phyloP scores from a whole-genome alignment of 2,113 vertebrate genomes.

The Heterocephalus glaber region DNA sequence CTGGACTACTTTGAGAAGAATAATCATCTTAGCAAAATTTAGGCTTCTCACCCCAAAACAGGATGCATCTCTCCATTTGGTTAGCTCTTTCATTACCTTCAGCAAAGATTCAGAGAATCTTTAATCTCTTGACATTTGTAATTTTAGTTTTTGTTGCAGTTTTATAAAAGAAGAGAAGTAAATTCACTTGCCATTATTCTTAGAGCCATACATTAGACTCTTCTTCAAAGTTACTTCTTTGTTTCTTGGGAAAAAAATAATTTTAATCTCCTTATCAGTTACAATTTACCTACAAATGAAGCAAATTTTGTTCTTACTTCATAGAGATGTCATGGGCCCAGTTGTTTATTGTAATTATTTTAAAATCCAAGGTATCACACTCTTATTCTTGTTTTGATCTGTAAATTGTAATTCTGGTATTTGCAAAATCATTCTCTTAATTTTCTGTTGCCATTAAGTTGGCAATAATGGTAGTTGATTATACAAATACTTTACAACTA shows the following conservation, averaged over 20 bases:
- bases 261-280: background rate
- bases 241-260: background rate
- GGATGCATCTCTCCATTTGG: background rate
- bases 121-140: background rate
- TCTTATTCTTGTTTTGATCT: background rate
- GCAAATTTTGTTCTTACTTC: background rate
- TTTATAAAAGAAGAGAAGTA: background rate
- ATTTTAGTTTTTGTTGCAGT: background rate
- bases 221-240: background rate
- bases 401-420: constrained; percentile 50
- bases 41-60: background rate
- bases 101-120: background rate
- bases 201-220: background rate
- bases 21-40: background rate
- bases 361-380: background rate
- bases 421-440: background rate
- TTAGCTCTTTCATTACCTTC: background rate
- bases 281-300: background rate
- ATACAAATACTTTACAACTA: constrained; percentile 68
- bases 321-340: background rate
- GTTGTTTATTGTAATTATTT: constrained; percentile 23
- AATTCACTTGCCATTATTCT: background rate
- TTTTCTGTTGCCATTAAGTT: constrained; percentile 72
- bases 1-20: background rate
- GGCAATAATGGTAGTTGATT: constrained; percentile 62